Evolutionary conservation across 2,113 vertebrate genomes (phyloP).

Genomic region (Sula dactylatra): DNA sequence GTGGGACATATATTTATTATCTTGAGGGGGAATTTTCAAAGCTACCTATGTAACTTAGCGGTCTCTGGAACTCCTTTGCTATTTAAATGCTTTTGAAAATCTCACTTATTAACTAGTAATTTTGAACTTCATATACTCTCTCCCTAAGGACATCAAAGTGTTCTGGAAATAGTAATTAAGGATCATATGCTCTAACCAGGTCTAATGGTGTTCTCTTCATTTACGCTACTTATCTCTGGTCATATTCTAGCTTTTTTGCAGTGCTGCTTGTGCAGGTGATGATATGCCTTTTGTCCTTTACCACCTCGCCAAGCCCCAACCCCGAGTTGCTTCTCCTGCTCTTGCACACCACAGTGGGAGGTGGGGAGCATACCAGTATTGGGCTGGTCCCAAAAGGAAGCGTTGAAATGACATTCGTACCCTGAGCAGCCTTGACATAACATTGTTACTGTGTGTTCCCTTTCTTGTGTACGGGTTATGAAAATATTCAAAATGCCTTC

Average conservation of each 20-base stretch:
- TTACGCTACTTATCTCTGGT: background rate
- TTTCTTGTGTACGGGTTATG: background rate
- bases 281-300: background rate
- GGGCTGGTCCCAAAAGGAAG: background rate
- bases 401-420: background rate
- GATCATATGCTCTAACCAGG: background rate
- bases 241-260: background rate
- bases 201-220: background rate
- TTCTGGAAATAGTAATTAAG: constrained; percentile 1
- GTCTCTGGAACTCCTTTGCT: constrained; percentile 1
- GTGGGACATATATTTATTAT: background rate
- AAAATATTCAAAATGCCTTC: background rate
- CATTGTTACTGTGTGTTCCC: background rate
- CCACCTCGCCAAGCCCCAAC: background rate
- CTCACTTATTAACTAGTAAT: background rate
- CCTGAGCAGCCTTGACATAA: background rate
- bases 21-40: constrained; percentile 4
- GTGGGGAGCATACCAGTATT: background rate
- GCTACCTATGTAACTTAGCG: background rate
- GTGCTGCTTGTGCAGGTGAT: background rate
- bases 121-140: background rate
- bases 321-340: background rate
- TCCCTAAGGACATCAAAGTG: background rate
- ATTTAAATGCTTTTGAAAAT: constrained; percentile 18
- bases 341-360: background rate